phyloP scores from a whole-genome alignment of 1,140 invertebrate species.

The Papilio aristodemus region DNA sequence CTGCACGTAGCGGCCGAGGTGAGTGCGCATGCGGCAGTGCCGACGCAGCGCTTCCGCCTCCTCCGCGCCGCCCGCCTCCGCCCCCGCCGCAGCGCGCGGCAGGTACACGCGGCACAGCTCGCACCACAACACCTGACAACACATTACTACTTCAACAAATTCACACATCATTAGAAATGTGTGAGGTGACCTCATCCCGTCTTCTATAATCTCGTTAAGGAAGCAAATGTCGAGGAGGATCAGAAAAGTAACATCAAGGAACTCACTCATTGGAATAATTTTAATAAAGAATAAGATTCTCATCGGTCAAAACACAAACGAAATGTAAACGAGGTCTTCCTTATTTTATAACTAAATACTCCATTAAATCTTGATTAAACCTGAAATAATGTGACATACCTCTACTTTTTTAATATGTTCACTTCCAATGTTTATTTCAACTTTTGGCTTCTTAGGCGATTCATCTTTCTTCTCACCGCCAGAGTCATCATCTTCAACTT shows the following conservation, averaged over 20 bases:
- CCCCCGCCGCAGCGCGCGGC: constrained; percentile 64
- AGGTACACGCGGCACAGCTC: constrained; percentile 88
- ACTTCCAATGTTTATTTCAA: constrained; percentile 87
- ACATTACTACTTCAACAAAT: too few species aligned
- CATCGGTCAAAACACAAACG: too few species aligned
- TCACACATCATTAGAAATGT: too few species aligned
- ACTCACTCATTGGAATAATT: background rate
- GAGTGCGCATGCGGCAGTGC: constrained; percentile 86
- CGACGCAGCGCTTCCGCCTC: constrained; percentile 83
- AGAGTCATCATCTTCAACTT: constrained; percentile 84
- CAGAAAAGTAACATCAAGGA: too few species aligned
- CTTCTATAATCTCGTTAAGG: too few species aligned
- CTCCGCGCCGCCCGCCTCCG: constrained; percentile 78
- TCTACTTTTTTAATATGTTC: constrained; percentile 89
- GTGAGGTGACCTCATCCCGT: too few species aligned
- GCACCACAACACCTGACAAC: constrained; percentile 82
- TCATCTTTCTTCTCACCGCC: constrained; percentile 82
- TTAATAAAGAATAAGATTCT: too few species aligned
- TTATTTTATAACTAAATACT: too few species aligned
- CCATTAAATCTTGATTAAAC: too few species aligned
- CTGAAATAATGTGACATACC: constrained; percentile 61
- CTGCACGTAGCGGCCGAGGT: constrained; percentile 86
- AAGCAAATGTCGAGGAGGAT: too few species aligned
- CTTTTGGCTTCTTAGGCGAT: constrained; percentile 80
- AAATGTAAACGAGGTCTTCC: too few species aligned